Evolutionary conservation across 2,888 invertebrate genomes (phyloP).

Genomic region (Trissoscelio sp.): DNA sequence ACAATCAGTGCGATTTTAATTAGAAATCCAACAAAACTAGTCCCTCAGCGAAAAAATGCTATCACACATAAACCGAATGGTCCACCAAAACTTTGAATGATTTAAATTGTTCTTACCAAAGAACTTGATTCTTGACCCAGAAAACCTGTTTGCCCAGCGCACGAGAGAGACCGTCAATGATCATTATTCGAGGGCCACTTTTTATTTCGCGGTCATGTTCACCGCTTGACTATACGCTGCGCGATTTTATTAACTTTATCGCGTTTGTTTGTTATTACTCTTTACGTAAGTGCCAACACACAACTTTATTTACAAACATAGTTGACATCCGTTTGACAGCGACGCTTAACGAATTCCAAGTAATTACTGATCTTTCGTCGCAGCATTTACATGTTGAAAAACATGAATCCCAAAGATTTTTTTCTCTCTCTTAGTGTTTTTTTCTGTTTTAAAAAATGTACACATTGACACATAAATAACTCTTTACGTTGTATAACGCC

Average conservation of each 20-base stretch:
- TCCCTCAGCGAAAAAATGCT: too few species aligned
- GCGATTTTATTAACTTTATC: constrained; percentile 48
- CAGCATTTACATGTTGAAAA: neutral
- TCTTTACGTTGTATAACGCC: neutral
- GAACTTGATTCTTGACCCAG: constrained; percentile 82
- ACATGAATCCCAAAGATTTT: neutral
- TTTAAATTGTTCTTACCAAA: constrained; percentile 73
- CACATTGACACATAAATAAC: neutral
- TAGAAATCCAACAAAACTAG: too few species aligned
- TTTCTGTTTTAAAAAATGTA: neutral
- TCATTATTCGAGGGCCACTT: constrained; percentile 76
- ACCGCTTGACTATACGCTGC: constrained; percentile 66
- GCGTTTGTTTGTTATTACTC: constrained; percentile 2
- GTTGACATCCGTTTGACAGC: constrained; percentile 20
- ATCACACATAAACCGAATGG: constrained; percentile 6
- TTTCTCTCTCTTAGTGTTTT: neutral
- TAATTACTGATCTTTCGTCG: neutral
- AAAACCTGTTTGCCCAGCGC: constrained; percentile 75
- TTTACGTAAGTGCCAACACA: constrained; percentile 26
- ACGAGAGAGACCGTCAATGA: constrained; percentile 70
- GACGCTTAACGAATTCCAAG: neutral
- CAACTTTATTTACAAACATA: constrained; percentile 10
- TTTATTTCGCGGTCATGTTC: constrained; percentile 79
- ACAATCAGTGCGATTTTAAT: constrained; percentile 5
- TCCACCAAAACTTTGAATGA: constrained; percentile 58